Evolutionary conservation across 2,797 vertebrate species (phyloP).

Genomic region (Fistularia commersonii): DNA sequence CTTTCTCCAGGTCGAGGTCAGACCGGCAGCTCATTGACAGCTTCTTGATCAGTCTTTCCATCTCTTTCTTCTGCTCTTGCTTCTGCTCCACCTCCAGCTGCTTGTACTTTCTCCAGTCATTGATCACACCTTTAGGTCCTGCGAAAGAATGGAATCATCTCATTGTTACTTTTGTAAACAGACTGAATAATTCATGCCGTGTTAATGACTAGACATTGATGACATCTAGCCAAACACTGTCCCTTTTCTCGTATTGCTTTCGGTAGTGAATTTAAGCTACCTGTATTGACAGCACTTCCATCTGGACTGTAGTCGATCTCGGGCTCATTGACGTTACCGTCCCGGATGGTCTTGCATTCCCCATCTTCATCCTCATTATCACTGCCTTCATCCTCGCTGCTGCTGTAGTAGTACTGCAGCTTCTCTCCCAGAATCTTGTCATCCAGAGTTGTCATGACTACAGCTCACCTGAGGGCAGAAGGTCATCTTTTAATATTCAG

Average conservation of each 20-base stretch:
- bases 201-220: not conserved
- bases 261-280: constrained; percentile 53
- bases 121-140: constrained; percentile 98
- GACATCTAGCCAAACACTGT: too few relatives aligned
- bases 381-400: constrained; percentile 94
- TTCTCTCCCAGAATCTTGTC: constrained; percentile 96
- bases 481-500: not conserved
- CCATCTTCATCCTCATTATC: constrained; percentile 85
- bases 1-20: constrained; percentile 86
- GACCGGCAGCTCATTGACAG: constrained; percentile 93
- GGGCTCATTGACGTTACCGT: constrained; percentile 58
- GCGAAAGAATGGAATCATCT: constrained; percentile 4
- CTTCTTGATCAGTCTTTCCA: constrained; percentile 92
- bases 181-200: not conserved
- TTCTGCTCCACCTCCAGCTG: constrained; percentile 94
- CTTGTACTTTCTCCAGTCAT: constrained; percentile 96
- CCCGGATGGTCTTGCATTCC: constrained; percentile 69
- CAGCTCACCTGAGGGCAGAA: constrained; percentile 32
- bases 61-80: constrained; percentile 91
- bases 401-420: constrained; percentile 98
- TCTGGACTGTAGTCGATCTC: constrained; percentile 82
- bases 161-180: not conserved
- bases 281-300: constrained; percentile 91
- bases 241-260: not conserved
- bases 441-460: constrained; percentile 88